These are phyloP conservation scores for Indri indri DNA, from an alignment of 2,113 vertebrate genomes.

Conservation along the genomic window DNA sequence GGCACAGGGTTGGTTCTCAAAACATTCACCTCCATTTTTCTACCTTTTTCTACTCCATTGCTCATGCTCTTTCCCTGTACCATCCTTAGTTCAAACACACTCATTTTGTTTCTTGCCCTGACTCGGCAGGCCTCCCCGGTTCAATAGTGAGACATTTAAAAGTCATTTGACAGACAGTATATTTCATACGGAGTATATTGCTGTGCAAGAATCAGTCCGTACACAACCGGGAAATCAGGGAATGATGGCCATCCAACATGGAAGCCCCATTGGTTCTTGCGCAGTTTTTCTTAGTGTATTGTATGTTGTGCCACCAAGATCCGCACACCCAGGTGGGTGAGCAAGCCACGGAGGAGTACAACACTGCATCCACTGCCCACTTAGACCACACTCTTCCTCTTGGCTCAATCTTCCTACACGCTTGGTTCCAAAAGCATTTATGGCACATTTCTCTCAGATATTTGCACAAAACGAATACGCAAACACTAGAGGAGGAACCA, in stretches of 20 bases:
- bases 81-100: background rate
- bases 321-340: accelerated
- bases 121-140: background rate
- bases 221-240: background rate
- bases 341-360: background rate
- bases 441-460: background rate
- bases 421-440: background rate
- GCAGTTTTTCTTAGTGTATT: background rate
- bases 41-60: background rate
- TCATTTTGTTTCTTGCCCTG: background rate
- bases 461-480: background rate
- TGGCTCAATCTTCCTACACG: background rate
- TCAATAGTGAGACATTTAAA: background rate
- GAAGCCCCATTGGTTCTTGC: background rate
- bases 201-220: background rate
- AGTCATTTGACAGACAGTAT: background rate
- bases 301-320: background rate
- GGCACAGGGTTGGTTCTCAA: background rate
- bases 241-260: background rate
- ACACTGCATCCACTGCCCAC: accelerated
- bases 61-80: background rate
- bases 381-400: background rate
- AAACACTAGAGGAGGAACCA: background rate
- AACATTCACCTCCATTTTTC: background rate
- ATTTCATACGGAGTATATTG: background rate